Conservation (phyloP, 2,797 vertebrate genomes). For the Sebastes hopkinsi region DNA sequence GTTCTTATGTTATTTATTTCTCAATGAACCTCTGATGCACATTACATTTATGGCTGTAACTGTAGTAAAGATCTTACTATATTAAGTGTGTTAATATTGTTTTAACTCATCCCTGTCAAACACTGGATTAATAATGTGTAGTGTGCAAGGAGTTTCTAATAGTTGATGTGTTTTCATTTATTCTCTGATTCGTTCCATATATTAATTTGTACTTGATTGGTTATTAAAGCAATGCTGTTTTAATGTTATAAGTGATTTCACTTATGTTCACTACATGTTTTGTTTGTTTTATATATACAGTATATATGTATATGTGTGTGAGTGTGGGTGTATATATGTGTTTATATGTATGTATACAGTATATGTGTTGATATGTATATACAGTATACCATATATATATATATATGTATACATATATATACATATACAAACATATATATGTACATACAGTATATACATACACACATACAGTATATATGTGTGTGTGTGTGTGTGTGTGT, state of each 20-base stretch:
- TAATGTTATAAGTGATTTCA: not conserved
- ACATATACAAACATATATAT: too few species aligned
- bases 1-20: not conserved
- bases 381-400: rapidly evolving
- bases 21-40: not conserved
- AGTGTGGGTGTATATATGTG: rapidly evolving
- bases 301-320: too few species aligned
- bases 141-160: not conserved
- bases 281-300: too few species aligned
- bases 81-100: not conserved
- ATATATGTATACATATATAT: too few species aligned
- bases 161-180: too few species aligned
- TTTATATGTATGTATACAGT: too few species aligned
- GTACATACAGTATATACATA: too few species aligned
- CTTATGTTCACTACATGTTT: not conserved
- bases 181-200: not conserved
- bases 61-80: not conserved
- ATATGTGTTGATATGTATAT: too few species aligned
- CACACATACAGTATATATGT: too few species aligned
- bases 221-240: not conserved
- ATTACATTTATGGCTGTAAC: not conserved
- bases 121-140: not conserved
- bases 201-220: too few species aligned
- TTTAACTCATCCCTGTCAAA: not conserved
- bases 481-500: too few species aligned